Percentiles rank a stretch among this genome's conserved stretches.
Evolutionary conservation across 2,113 vertebrate species (phyloP).

Genomic region (Rhea pennata): DNA sequence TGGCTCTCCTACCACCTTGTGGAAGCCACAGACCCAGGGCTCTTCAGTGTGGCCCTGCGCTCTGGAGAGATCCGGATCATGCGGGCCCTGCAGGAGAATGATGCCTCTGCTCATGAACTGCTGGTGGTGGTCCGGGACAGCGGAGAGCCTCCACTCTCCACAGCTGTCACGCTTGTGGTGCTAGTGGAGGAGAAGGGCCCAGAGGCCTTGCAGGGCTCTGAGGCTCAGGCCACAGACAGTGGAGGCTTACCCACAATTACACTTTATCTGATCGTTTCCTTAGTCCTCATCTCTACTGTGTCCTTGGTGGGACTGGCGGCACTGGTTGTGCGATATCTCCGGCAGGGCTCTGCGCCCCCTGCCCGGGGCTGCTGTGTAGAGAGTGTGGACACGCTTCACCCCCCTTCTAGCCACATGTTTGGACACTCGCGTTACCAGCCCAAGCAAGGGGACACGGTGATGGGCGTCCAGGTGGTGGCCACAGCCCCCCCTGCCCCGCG

Average conservation of each 20-base stretch:
- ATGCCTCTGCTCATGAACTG: slow-evolving; percentile 72
- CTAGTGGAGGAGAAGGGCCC: slow-evolving; percentile 78
- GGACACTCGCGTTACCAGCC: slow-evolving; percentile 71
- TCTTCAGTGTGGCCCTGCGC: slow-evolving; percentile 79
- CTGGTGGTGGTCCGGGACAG: slow-evolving; percentile 77
- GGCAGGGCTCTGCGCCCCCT: slow-evolving; percentile 6
- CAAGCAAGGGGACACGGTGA: slow-evolving; percentile 71
- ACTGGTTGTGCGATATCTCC: slow-evolving; percentile 59
- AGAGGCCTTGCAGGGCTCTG: slow-evolving; percentile 73
- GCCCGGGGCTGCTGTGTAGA: slow-evolving; percentile 54
- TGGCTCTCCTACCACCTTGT: slow-evolving; percentile 78
- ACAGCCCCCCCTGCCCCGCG: slow-evolving; percentile 78
- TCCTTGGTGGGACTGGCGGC: slow-evolving; percentile 74
- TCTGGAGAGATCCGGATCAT: slow-evolving; percentile 79
- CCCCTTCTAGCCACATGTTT: slow-evolving; percentile 61
- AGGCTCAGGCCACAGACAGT: slow-evolving; percentile 53
- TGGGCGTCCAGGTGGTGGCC: slow-evolving; percentile 73
- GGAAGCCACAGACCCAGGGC: slow-evolving; percentile 74
- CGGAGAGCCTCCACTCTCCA: slow-evolving; percentile 76
- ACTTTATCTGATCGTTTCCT: slow-evolving; percentile 85
- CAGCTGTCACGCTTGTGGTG: slow-evolving; percentile 76
- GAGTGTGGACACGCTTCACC: slow-evolving; percentile 47
- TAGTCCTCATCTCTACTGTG: slow-evolving; percentile 85
- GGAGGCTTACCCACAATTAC: slow-evolving; percentile 81
- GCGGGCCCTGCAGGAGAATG: slow-evolving; percentile 66